Base-by-base conservation (phyloP, 2,888 invertebrate genomes). In the Therioaphis trifolii region DNA sequence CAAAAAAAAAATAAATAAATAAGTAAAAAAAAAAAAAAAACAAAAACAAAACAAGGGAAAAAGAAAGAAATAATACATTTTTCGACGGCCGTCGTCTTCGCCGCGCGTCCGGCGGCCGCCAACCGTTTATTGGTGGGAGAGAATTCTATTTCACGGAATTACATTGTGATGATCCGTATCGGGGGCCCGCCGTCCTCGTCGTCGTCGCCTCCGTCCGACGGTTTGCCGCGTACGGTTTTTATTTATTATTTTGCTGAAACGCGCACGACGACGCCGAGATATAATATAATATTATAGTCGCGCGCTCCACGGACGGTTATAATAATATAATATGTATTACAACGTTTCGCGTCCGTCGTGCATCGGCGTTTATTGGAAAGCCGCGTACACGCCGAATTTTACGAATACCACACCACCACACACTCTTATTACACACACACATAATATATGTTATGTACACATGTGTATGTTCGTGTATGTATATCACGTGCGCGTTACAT, bases 101-200 rank as follows among this genome's bases (percentile, higher is more conserved):
- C 24, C 18, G n/a, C 61, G n/a, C 61, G 52, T 14, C 12, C 35
- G 18, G 29, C 76, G 24, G 14, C 58, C 18, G 24, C 24, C n/a
- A n/a, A n/a, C n/a, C n/a, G 43, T 46, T 24, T 24, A 4, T 21
- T 40, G 82, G 80, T 71, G 72, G 82, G 82, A 82, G 82, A 82
- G 63, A 82, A 82, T 82, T 82, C 82, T 74, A 82, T 82, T 82
- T 82, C 82, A 82, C 74, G 82, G 82, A 82, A 82, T 82, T 74
- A 82, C 82, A 74, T 74, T 63, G 74, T 82, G 82, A 82, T 82
- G 82, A 82, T 82, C 82, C 72, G 82, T 82, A 82, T 82, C 82
- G 82, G 61, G 82, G n/a, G n/a, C n/a, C n/a, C n/a, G 63, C 72
- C 82, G 82, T 74, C 74, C 74, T 49, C 72, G 49, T 43, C 55